Evolutionary conservation across 92 coral and sea anemone genomes (phyloP).

Genomic region (Bergia puertoricense): DNA sequence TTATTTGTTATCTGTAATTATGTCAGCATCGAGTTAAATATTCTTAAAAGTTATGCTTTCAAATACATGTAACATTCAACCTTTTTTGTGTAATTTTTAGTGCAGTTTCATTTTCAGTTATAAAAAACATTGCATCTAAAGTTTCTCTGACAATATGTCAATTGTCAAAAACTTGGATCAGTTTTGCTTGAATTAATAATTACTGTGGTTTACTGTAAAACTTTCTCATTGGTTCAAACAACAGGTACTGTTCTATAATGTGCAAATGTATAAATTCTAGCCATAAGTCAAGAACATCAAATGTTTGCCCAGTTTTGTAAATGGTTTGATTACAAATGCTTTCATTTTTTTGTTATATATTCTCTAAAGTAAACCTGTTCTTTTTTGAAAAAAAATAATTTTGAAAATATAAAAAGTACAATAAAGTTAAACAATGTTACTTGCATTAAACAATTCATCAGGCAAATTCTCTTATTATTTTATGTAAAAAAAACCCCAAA

Average conservation of each 20-base stretch:
- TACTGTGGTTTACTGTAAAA: neutral
- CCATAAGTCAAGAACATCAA: neutral
- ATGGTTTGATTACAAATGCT: neutral
- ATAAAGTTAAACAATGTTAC: neutral
- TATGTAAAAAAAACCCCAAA: no score
- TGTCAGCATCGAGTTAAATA: no score
- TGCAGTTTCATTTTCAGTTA: neutral
- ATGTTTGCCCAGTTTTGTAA: neutral
- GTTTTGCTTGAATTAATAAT: neutral
- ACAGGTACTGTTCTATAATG: conserved; percentile 11
- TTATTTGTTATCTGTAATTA: no score
- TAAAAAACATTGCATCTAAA: no score
- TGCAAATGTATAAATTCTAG: neutral
- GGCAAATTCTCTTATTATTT: no score
- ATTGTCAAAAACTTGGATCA: neutral
- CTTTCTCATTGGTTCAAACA: neutral
- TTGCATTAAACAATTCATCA: neutral
- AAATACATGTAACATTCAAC: no score
- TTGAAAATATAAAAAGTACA: no score
- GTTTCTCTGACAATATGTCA: neutral
- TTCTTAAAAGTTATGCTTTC: no score
- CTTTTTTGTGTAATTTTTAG: neutral
- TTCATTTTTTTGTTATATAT: neutral
- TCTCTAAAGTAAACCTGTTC: no score
- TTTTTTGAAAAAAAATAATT: no score